phyloP scores from a whole-genome alignment of 2,113 vertebrate genomes.

The Forbesichthys agassizii region DNA sequence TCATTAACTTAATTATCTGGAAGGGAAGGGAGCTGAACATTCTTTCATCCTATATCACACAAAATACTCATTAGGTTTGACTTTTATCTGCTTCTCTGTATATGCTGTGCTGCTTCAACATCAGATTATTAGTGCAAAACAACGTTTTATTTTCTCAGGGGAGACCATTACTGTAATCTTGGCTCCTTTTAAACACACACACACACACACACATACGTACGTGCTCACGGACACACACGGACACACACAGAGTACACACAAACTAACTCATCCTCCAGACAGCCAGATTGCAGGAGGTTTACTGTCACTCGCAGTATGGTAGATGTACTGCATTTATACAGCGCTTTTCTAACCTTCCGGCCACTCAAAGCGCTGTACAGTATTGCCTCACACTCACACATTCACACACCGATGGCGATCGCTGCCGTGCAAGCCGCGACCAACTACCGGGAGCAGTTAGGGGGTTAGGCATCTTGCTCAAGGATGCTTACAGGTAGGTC shows the following conservation, averaged over 20 bases:
- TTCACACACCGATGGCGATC: not conserved
- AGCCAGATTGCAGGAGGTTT: constrained; percentile 61
- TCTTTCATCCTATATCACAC: too few species aligned
- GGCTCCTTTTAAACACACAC: not conserved
- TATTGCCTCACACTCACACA: not conserved
- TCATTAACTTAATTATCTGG: too few species aligned
- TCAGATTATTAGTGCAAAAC: not conserved
- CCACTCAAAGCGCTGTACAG: not conserved
- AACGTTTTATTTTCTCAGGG: not conserved
- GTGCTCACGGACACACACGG: constrained; percentile 4
- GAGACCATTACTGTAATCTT: not conserved
- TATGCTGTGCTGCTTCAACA: too few species aligned
- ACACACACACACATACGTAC: constrained; percentile 2
- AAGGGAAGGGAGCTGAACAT: too few species aligned
- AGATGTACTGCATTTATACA: too few species aligned
- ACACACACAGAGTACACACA: constrained; percentile 3
- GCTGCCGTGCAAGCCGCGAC: too few species aligned
- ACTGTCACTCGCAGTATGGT: constrained; percentile 20
- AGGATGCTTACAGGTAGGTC: too few species aligned
- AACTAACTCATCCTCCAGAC: constrained; percentile 18
- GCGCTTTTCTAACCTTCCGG: too few species aligned
- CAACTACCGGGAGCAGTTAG: too few species aligned
- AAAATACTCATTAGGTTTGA: too few species aligned
- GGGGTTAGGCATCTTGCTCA: too few species aligned
- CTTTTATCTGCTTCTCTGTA: too few species aligned